Base-by-base conservation (phyloP, 2,888 invertebrate genomes). In the Stenotaenia linearis region DNA sequence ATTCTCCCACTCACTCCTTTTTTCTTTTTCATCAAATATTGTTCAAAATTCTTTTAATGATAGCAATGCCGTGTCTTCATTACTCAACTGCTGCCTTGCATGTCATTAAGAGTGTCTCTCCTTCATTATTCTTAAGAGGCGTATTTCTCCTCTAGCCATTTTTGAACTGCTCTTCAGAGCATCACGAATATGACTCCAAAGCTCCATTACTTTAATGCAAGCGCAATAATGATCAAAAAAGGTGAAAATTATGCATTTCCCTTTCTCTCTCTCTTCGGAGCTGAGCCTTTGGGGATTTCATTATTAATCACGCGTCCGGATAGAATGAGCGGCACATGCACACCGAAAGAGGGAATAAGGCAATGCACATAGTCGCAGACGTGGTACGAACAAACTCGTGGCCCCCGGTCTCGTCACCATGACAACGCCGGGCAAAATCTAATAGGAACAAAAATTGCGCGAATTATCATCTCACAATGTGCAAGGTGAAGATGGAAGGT, bases 151-250 rank as follows among this genome's bases (percentile, higher is more conserved):
- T 37, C 77, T 35, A 77, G 77, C 77, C 77, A 77, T 77, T 45
- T 77, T 45, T 45, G 77, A 77, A 77, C 77, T 37, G 77, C 77
- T 45, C 77, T 77, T 77, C 45, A 45, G 77, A 40, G 77, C 77
- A 40, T 77, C 45, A 69, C 40, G 77, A 77, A 77, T 77, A 40
- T 77, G 40, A 77, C 77, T 45, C 77, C 45, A 45, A 45, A 45
- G 77, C 77, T 77, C 77, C 77, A 77, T 77, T 77, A 77, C 77
- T 77, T 77, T 77, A 77, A 77, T 77, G 77, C 77, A 77, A 45
- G 77, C 77, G 45, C 77, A 77, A 77, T 77, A 77, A 77, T 77
- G 77, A 77, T 77, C 77, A 77, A 77, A 77, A 77, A 77, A 77
- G 77, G 77, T 77, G 77, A 45, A 77, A 77, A 77, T 77, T 77